These are phyloP conservation scores for Halocaridina rubra DNA, from an alignment of 2,888 invertebrate species.

Conservation along the genomic window DNA sequence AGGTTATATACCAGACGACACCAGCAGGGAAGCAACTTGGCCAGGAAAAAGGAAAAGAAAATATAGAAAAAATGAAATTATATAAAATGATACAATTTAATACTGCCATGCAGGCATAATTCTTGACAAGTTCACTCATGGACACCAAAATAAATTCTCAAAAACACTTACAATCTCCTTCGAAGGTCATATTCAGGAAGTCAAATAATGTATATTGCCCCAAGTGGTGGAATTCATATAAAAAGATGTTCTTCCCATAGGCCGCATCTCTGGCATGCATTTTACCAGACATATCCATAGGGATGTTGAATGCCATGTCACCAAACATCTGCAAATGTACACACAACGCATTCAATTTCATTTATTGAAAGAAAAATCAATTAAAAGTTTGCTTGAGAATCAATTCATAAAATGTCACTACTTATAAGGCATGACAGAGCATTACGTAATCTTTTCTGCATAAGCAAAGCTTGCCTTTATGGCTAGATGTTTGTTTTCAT, in stretches of 20 bases:
- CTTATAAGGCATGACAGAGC: no score
- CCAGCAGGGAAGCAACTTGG: neutral
- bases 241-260: neutral
- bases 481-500: neutral
- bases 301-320: neutral
- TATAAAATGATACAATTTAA: no score
- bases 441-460: no score
- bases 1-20: no score
- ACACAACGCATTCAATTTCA: no score
- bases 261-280: neutral
- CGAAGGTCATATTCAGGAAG: neutral
- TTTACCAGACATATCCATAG: neutral
- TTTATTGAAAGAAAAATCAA: no score
- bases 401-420: no score
- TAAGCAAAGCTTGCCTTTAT: no score
- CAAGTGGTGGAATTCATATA: neutral
- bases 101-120: no score
- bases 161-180: neutral
- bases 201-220: neutral
- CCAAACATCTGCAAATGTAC: no score
- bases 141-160: neutral
- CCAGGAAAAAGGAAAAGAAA: neutral
- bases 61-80: neutral
- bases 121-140: no score
- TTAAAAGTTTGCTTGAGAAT: no score